Conservation (phyloP, 2,888 invertebrate genomes). For the Halocaridina rubra region DNA sequence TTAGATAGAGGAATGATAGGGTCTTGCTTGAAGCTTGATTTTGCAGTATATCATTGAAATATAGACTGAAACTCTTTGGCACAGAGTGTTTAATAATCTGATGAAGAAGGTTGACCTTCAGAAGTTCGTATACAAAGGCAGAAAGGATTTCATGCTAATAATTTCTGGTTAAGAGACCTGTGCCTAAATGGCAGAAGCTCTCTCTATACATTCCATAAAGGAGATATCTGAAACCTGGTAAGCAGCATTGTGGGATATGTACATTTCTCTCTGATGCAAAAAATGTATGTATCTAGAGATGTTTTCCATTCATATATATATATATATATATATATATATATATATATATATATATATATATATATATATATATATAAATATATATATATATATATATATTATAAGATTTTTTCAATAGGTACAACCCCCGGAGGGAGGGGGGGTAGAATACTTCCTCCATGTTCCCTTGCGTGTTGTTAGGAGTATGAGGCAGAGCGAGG, state of each 20-base stretch:
- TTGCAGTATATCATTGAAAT: no score
- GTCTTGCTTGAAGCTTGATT: no score
- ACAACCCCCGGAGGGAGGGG: no score
- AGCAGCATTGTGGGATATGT: not conserved
- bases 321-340: not conserved
- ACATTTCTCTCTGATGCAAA: not conserved
- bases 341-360: not conserved
- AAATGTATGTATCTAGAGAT: not conserved
- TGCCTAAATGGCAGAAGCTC: not conserved
- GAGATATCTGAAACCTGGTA: not conserved
- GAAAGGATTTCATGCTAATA: not conserved
- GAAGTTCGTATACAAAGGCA: not conserved
- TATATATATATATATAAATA: not conserved
- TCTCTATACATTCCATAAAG: no score
- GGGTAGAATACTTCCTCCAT: no score
- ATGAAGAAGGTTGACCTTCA: not conserved
- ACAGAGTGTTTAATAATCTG: no score
- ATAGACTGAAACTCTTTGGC: no score
- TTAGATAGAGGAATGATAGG: no score
- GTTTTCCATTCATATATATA: not conserved
- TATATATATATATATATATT: not conserved
- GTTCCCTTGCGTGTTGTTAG: no score
- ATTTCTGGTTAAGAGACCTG: not conserved
- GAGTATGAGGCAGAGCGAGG: no score
- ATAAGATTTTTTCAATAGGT: not conserved